Evolutionary conservation across 2,113 vertebrate species (phyloP), one percentile per base, ranked within the genome.

Genomic region (Gadus chalcogrammus): DNA sequence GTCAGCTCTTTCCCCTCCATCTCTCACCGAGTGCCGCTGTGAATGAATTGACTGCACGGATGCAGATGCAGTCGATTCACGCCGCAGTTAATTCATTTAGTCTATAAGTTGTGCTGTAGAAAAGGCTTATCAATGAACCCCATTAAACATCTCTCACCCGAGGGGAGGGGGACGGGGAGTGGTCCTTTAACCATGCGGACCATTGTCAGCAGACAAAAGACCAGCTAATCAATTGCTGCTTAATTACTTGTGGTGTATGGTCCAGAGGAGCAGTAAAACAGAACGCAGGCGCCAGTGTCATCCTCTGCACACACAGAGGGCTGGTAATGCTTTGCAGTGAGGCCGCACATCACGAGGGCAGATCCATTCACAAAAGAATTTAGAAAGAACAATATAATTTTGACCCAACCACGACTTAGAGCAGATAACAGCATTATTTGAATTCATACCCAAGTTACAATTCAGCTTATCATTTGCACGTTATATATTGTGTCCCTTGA

Each of bases 401-500:
- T 84, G 81, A 61, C 60, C 17, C 5, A 20, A 7, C 61, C 71
- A 83, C 76, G 81, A 84, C 70, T 48, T 77, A 75, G 69, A 76
- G 74, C 69, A 83, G 84, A 86, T 88, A 87, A 88, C 79, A 76
- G 80, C 81, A 79, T 84, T 78, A 85, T 87, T 87, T 85, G 78
- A 79, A 87, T 80, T 85, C 79, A 35, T 65, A 73, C 80, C 65
- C 61, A 70, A 77, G 81, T 83, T 77, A 79, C 78, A 90, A 90
- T 87, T 82, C 82, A 68, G 61, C 76, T 87, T 83, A 90, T 87
- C 88, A 27, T 27, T 22, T 71, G 71, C 42, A 67, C 17, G 59
- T 48, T 13, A 82, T 85, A 86, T 82, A 48, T 88, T 64, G 38
- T 80, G 74, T 76, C 68, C 75, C 75, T 76, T 83, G 77, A 83